These are phyloP conservation scores for Bombus confusus DNA, from an alignment of 1,140 invertebrate genomes.

Conservation along the genomic window DNA sequence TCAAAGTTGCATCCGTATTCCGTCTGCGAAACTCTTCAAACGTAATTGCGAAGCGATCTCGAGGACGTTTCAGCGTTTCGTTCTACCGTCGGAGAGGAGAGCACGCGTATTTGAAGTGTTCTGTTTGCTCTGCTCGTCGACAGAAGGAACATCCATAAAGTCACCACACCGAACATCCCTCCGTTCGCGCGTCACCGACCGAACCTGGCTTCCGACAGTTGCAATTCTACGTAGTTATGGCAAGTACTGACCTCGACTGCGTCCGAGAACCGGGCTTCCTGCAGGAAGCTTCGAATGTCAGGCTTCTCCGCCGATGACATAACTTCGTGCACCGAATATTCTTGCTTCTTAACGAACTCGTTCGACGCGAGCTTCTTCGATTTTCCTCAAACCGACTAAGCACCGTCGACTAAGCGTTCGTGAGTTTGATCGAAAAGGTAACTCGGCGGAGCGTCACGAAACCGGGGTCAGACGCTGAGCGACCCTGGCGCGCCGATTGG, in stretches of 20 bases:
- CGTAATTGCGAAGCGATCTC: no score
- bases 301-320: conserved; percentile 5
- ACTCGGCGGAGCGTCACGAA: background rate
- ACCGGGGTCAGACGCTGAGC: background rate
- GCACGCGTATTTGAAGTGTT: no score
- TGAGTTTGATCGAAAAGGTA: background rate
- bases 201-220: background rate
- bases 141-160: no score
- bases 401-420: background rate
- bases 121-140: no score
- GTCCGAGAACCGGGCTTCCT: conserved; percentile 1
- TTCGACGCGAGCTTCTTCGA: background rate
- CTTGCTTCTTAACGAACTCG: background rate
- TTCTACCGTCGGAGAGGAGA: no score
- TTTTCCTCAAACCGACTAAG: background rate
- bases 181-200: background rate
- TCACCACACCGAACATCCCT: background rate
- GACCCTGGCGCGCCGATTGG: background rate
- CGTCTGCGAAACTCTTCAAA: no score
- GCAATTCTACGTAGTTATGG: background rate
- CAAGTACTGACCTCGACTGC: conserved; percentile 24
- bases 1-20: no score
- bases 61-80: no score
- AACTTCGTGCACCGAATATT: background rate
- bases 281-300: background rate